Evolutionary conservation across 2,888 invertebrate species (phyloP), one percentile per base, ranked within the genome.

Genomic region (Leucozona laternaria): DNA sequence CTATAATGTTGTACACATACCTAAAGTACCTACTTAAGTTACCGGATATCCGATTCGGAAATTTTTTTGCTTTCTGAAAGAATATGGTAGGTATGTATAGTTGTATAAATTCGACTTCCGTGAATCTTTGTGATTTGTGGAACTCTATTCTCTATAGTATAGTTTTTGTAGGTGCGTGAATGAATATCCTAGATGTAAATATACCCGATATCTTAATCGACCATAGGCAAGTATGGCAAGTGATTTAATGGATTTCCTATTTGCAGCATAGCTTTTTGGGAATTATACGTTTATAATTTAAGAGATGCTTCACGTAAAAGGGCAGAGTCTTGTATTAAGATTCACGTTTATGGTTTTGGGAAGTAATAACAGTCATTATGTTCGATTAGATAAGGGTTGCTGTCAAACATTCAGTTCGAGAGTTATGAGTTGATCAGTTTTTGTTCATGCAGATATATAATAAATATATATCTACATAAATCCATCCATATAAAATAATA

Each of bases 221-320:
- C 66, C 20, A n/a, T 22, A 13, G 20, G 7, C 40, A 37, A 66
- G 31, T 2, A n/a, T n/a, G 20, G 48, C 31, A 53, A 53, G 57
- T 76, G 76, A 45, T 58, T 71, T 79, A 84, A 84, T 79, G 60
- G 71, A 20, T 64, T 57, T 75, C 57, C 75, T 75, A 62, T 83
- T 83, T 62, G 40, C 73, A 48, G 17, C 62, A 45, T 60, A 45
- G 28, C 31, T 34, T 48, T 40, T 72, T 64, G 66, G 28, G 31
- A 62, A 40, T 43, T 60, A 50, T 15, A 11, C 22, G 11, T 53
- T 20, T 34, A 28, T 15, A 22, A 50, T 60, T 53, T 25, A 37
- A 48, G 45, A 28, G 45, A 34, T 77, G 22, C 31, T 82, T 57
- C 17, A 25, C 40, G 45, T 55, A 70, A 4, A 6, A 34, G 37